A percentile compares a stretch with the other conserved stretches of the same genome.
phyloP scores from a whole-genome alignment of 1,140 invertebrate species.

The Meloidogyne chitwoodi region DNA sequence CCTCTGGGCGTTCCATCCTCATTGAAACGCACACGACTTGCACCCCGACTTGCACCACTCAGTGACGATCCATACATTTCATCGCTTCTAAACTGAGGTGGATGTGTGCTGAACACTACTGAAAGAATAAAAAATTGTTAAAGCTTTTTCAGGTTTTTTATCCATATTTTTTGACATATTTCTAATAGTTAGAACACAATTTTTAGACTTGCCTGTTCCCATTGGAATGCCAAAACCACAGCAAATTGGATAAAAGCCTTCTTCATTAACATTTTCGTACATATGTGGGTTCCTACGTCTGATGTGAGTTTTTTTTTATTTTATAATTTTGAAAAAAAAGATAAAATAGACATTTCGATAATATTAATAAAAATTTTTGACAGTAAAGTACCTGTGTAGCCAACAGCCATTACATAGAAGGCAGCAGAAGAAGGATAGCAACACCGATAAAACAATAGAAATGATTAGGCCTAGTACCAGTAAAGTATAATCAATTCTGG shows the following conservation, averaged over 20 bases:
- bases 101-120: slow-evolving; percentile 43
- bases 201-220: slow-evolving; percentile 17
- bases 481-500: slow-evolving; percentile 37
- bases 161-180: no score
- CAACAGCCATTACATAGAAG: slow-evolving; percentile 44
- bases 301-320: no score
- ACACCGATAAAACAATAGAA: slow-evolving; percentile 38
- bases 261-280: slow-evolving; percentile 36
- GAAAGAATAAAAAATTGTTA: neutral
- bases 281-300: slow-evolving; percentile 38
- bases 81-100: slow-evolving; percentile 38
- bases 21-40: slow-evolving; percentile 37
- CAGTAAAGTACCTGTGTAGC: slow-evolving; percentile 17
- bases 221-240: slow-evolving; percentile 43
- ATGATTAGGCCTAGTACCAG: slow-evolving; percentile 36
- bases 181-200: no score
- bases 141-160: no score
- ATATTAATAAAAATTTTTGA: neutral
- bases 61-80: slow-evolving; percentile 19
- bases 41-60: neutral
- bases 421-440: slow-evolving; percentile 27
- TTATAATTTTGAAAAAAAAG: neutral
- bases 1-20: slow-evolving; percentile 37
- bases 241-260: slow-evolving; percentile 39
- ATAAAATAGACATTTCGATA: neutral